Evolutionary conservation across 2,113 vertebrate species (phyloP), one percentile per base, ranked within the genome.

Genomic region (Sigmodon hispidus): DNA sequence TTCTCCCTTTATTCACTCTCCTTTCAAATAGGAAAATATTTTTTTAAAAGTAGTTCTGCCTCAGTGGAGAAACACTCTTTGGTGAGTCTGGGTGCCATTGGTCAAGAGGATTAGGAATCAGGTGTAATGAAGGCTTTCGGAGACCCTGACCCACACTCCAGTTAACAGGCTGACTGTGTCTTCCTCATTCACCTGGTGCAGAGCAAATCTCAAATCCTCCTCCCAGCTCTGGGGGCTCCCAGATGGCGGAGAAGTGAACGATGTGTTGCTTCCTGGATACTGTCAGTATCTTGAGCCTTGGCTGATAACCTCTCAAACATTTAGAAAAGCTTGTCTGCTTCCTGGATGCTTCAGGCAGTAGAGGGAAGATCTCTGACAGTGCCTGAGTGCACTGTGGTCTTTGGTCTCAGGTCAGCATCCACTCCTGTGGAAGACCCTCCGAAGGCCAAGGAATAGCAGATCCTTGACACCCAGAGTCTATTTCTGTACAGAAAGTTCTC

Each of bases 271-370:
- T 34, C 75, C 45, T 17, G 61, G 9, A 59, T 81, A 0, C 6
- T 26, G 31, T 43, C 40, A 0, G 48, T 5, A 40, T 59, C 16
- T 89, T 96, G n/a, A 29, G 89, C 0, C 24, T 96, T 8, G 73
- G 89, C 91, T 94, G 40, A 67, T 29, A 92, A 80, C 21, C 85
- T 94, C 1, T 96, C 97, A 77, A 96, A 97, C 43, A 97, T 92
- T 84, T 96, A 96, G 90, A 96, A 26, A 96, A 97, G 12, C 34
- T 96, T 19, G 17, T 48, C 45, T 87, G 65, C 63, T 48, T 31
- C 45, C 57, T 76, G 36, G n/a, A 22, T 52, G 43, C 59, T 26
- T 22, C 19, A 4, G 2, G 0, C 61, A 45, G n/a, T 26, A 22
- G 45, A 76, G 59, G 77, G 34, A 76, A 63, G 9, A 21, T 77